Conservation (phyloP, 1,140 invertebrate species). For the Galleria mellonella region DNA sequence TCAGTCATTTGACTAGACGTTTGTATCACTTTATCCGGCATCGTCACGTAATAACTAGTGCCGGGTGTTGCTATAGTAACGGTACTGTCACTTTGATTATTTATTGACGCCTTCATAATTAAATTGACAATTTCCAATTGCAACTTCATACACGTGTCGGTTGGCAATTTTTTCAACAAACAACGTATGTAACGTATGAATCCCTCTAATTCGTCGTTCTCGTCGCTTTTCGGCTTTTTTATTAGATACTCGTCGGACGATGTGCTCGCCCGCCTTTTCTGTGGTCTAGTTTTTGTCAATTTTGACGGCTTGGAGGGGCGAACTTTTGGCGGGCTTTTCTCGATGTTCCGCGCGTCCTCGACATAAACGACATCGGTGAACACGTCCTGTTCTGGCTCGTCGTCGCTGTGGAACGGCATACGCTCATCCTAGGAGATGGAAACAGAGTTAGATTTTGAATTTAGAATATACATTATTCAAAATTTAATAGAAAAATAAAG, state of each 20-base stretch:
- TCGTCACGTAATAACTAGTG: too few relatives aligned
- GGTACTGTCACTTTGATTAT: not conserved
- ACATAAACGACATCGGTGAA: too few relatives aligned
- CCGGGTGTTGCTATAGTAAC: too few relatives aligned
- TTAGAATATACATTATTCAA: too few relatives aligned
- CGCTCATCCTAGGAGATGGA: not conserved
- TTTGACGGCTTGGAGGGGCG: too few relatives aligned
- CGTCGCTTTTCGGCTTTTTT: not conserved
- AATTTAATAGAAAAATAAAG: too few relatives aligned
- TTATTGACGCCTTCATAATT: constrained; percentile 10
- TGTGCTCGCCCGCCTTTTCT: not conserved
- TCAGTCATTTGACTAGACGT: too few relatives aligned
- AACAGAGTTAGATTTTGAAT: not conserved
- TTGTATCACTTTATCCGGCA: too few relatives aligned
- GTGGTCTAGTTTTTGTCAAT: too few relatives aligned
- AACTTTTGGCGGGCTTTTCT: too few relatives aligned
- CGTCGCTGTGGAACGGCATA: constrained; percentile 3
- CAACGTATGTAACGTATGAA: constrained; percentile 12
- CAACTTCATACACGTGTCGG: constrained; percentile 16
- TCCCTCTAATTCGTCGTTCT: constrained; percentile 8
- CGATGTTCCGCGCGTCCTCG: too few relatives aligned
- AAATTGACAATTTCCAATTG: constrained; percentile 30
- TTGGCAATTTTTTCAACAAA: constrained; percentile 20
- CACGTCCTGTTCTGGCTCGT: constrained; percentile 9
- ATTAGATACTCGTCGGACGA: constrained; percentile 4